Percentiles rank a stretch among this genome's conserved stretches.
phyloP scores from a whole-genome alignment of 2,113 vertebrate genomes.

The Anser cygnoides region DNA sequence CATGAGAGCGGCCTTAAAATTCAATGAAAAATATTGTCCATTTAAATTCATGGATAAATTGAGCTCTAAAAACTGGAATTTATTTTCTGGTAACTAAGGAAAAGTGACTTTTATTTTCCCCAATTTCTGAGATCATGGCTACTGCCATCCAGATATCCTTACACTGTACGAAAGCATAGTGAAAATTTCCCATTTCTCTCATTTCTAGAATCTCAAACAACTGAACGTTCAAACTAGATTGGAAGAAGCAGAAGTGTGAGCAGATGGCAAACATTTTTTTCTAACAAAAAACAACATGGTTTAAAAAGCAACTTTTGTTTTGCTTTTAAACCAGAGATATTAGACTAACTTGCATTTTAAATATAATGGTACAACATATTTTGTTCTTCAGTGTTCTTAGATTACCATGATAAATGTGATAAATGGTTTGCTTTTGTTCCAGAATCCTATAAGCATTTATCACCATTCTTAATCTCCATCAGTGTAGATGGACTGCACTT shows the following conservation, averaged over 20 bases:
- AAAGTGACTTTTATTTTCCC: not conserved
- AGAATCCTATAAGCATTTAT: not conserved
- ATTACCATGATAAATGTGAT: not conserved
- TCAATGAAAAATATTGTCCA: not conserved
- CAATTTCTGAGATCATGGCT: not conserved
- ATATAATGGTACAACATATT: not conserved
- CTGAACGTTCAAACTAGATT: not conserved
- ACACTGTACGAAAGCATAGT: not conserved
- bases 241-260: not conserved
- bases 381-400: not conserved
- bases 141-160: not conserved
- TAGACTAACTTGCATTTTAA: not conserved
- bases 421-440: conserved; percentile 20
- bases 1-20: not conserved
- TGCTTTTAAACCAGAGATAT: not conserved
- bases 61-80: not conserved
- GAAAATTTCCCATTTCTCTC: not conserved
- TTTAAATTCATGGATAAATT: not conserved
- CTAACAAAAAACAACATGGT: not conserved
- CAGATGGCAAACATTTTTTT: not conserved
- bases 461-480: not conserved
- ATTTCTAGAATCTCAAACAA: not conserved
- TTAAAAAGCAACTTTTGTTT: not conserved
- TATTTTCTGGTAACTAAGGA: not conserved
- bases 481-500: not conserved